Evolutionary conservation across 2,113 vertebrate species (phyloP).

Genomic region (Xiphophorus hellerii): DNA sequence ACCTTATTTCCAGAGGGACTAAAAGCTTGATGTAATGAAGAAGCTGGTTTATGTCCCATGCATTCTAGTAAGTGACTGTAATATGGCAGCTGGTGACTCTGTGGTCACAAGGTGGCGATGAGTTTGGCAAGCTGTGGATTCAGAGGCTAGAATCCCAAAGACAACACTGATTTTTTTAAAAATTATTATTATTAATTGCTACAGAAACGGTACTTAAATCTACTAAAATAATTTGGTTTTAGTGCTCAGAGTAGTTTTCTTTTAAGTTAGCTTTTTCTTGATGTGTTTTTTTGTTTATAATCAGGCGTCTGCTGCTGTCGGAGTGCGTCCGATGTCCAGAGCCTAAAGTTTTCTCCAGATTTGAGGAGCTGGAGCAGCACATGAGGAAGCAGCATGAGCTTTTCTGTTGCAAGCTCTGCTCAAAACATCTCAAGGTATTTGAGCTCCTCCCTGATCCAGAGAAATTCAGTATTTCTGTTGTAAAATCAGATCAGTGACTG

Average conservation of each 20-base stretch:
- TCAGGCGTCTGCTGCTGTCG: conserved; percentile 89
- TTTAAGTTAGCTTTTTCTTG: not conserved
- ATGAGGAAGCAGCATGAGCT: conserved; percentile 97
- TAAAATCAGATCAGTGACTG: not conserved
- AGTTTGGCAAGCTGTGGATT: too few relatives aligned
- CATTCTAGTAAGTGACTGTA: too few relatives aligned
- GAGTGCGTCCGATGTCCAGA: conserved; percentile 89
- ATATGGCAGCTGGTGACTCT: too few relatives aligned
- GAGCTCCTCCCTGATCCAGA: not conserved
- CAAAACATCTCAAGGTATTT: conserved; percentile 91
- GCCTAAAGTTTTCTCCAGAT: conserved; percentile 86
- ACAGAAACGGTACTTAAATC: not conserved
- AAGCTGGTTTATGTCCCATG: too few relatives aligned
- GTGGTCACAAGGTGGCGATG: too few relatives aligned
- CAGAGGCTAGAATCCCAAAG: too few relatives aligned
- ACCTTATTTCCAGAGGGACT: too few relatives aligned
- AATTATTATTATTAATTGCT: not conserved
- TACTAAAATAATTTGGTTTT: not conserved
- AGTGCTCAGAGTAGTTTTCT: not conserved
- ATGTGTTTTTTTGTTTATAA: conserved; percentile 6
- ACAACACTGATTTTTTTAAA: too few relatives aligned
- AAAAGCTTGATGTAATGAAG: too few relatives aligned
- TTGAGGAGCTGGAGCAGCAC: conserved; percentile 95
- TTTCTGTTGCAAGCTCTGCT: conserved; percentile 95
- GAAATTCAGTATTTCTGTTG: not conserved